Evolutionary conservation across 2,888 invertebrate genomes (phyloP).

Genomic region (Podotricha telesiphe): DNA sequence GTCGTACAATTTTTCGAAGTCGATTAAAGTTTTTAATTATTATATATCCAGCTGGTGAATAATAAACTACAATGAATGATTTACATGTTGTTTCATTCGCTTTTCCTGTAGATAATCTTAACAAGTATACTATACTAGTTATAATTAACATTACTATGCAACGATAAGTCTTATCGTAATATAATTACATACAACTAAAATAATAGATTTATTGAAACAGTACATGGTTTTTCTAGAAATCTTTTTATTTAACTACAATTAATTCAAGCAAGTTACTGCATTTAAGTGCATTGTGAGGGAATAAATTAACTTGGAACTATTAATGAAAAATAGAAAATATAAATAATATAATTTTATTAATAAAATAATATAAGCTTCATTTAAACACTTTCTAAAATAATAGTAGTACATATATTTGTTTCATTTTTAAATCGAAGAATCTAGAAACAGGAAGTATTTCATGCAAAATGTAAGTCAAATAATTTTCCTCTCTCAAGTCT

Average conservation of each 20-base stretch:
- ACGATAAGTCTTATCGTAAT: neutral
- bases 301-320: neutral
- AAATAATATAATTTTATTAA: neutral
- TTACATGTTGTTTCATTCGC: constrained; percentile 56
- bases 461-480: too few relatives aligned
- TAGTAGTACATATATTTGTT: too few relatives aligned
- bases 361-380: too few relatives aligned
- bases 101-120: neutral
- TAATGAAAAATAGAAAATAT: too few relatives aligned
- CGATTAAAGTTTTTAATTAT: constrained; percentile 78
- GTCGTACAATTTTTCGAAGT: constrained; percentile 79
- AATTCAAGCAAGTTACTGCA: neutral
- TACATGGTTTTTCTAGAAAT: neutral
- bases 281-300: neutral
- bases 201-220: neutral
- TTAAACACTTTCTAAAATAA: too few relatives aligned
- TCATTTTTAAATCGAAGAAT: neutral
- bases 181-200: neutral
- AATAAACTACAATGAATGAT: constrained; percentile 78
- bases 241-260: too few relatives aligned
- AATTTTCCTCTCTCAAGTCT: too few relatives aligned
- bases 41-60: constrained; percentile 77
- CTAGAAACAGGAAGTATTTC: too few relatives aligned
- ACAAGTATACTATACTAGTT: neutral
- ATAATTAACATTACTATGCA: neutral